Evolutionary conservation across 2,797 vertebrate genomes (phyloP).

Genomic region (Liparis tanakae): DNA sequence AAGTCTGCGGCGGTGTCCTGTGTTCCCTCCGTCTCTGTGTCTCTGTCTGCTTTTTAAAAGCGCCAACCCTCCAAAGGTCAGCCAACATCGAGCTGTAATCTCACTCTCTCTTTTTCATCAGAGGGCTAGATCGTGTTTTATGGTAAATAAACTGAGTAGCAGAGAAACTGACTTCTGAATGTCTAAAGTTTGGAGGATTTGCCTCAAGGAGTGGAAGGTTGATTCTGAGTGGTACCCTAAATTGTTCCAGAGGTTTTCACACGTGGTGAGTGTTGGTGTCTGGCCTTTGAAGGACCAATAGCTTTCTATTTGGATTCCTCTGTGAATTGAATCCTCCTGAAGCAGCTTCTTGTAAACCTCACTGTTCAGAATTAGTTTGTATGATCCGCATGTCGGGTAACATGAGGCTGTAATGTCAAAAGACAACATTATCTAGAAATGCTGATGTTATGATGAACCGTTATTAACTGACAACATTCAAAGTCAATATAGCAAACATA

Average conservation of each 20-base stretch:
- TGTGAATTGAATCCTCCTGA: constrained; percentile 53
- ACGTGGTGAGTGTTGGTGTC: constrained; percentile 67
- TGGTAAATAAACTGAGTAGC: constrained; percentile 55
- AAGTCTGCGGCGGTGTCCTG: constrained; percentile 53
- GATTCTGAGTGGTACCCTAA: constrained; percentile 57
- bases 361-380: constrained; percentile 1
- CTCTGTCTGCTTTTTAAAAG: constrained; percentile 21
- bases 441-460: not conserved
- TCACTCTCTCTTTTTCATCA: constrained; percentile 44
- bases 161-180: constrained; percentile 47
- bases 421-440: not conserved
- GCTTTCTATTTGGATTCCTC: constrained; percentile 48
- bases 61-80: constrained; percentile 12
- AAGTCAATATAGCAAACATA: not conserved
- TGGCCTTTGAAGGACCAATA: constrained; percentile 60
- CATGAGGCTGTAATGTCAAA: not conserved
- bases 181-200: constrained; percentile 58
- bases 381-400: not conserved
- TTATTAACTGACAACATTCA: not conserved
- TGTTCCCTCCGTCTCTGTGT: constrained; percentile 55
- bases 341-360: constrained; percentile 25
- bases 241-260: constrained; percentile 65
- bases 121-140: constrained; percentile 44
- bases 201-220: constrained; percentile 62
- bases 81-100: constrained; percentile 30